A percentile compares a stretch with the other conserved stretches of the same genome.
phyloP scores from a whole-genome alignment of 2,113 vertebrate genomes.

The Genyomyrus donnyi region DNA sequence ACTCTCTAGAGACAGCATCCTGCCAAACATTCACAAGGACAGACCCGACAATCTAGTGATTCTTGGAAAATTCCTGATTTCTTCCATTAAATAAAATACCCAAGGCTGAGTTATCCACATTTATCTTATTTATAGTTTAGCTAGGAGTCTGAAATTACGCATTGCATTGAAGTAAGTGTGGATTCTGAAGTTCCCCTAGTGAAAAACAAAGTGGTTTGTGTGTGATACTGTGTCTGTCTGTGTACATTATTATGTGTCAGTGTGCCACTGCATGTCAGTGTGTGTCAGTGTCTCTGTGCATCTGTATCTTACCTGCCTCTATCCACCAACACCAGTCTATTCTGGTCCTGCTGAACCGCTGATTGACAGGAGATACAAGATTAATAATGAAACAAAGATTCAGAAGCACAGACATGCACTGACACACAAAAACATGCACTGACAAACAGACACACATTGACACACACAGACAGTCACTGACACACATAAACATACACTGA shows the following conservation, averaged over 20 bases:
- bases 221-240: neutral
- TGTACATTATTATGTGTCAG: neutral
- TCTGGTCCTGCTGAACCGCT: slow-evolving; percentile 62
- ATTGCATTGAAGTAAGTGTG: neutral
- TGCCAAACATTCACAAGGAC: slow-evolving; percentile 23
- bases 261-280: neutral
- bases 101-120: neutral
- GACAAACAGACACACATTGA: too few species aligned
- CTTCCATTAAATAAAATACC: neutral
- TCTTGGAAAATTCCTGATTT: neutral
- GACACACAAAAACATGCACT: neutral
- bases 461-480: too few species aligned
- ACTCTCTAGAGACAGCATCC: slow-evolving; percentile 63
- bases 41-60: neutral
- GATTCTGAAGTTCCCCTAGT: neutral
- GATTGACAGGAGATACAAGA: slow-evolving; percentile 13
- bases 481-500: too few species aligned
- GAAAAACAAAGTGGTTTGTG: neutral
- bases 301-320: slow-evolving; percentile 56
- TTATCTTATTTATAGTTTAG: neutral
- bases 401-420: neutral
- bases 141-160: neutral
- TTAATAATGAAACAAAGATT: neutral
- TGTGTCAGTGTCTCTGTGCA: neutral
- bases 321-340: slow-evolving; percentile 68